phyloP scores from a whole-genome alignment of 1,140 invertebrate genomes.

The Polypedilum pembai region DNA sequence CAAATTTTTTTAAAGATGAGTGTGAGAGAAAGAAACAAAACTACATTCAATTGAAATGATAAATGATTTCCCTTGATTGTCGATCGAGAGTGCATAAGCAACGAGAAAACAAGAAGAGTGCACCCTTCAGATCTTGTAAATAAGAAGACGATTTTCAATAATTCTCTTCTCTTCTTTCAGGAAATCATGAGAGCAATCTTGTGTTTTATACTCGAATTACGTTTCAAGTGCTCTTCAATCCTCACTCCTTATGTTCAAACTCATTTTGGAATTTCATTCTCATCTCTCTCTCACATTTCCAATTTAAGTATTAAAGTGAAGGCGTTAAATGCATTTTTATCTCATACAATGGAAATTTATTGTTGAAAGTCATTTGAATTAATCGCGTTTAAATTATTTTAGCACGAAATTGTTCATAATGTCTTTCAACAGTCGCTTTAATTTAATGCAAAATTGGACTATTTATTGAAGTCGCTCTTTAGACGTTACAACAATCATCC shows the following conservation, averaged over 20 bases:
- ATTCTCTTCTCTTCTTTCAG: not conserved
- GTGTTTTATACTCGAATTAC: conserved; percentile 18
- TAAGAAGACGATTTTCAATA: conserved; percentile 15
- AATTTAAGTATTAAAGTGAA: conserved; percentile 3
- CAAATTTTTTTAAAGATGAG: no score
- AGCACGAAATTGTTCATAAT: not conserved
- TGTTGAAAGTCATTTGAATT: not conserved
- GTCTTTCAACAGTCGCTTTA: not conserved
- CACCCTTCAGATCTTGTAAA: not conserved
- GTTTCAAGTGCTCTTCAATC: conserved; percentile 11
- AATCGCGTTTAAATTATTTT: conserved; percentile 8
- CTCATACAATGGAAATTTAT: conserved; percentile 12
- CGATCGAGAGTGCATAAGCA: not conserved
- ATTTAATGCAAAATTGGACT: conserved; percentile 13
- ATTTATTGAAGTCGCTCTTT: not conserved
- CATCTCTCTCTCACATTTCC: not conserved
- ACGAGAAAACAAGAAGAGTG: no score
- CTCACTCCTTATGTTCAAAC: not conserved
- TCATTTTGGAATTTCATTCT: not conserved
- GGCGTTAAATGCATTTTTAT: conserved; percentile 18
- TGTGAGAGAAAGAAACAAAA: not conserved
- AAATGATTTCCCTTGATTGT: conserved; percentile 13
- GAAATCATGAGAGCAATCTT: conserved; percentile 17
- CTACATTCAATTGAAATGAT: conserved; percentile 12
- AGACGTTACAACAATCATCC: not conserved